Evolutionary conservation across 2,113 vertebrate genomes (phyloP).

Genomic region (Cryptomyrus ogoouensis): DNA sequence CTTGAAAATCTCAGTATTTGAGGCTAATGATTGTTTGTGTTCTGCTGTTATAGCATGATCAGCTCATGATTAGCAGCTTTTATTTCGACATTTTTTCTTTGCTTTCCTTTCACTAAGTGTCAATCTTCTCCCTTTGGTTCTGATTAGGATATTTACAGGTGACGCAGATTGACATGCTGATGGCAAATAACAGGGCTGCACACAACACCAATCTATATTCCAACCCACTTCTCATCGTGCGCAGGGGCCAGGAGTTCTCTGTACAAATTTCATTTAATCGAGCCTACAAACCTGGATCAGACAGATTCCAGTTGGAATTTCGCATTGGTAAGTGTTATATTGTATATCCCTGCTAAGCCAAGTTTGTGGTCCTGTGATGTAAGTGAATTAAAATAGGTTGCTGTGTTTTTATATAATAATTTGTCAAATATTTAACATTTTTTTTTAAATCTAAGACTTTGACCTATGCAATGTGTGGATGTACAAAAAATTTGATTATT

Average conservation of each 20-base stretch:
- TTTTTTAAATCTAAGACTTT: background rate
- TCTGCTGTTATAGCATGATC: background rate
- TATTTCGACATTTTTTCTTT: background rate
- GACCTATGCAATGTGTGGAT: no score
- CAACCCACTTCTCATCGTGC: constrained; percentile 60
- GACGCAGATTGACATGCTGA: constrained; percentile 55
- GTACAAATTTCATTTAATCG: constrained; percentile 63
- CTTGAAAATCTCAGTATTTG: background rate
- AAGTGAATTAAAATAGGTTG: background rate
- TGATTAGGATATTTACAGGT: constrained; percentile 37
- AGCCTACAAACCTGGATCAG: constrained; percentile 47
- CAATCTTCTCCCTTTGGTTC: background rate
- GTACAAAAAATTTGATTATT: no score
- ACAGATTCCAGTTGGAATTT: constrained; percentile 66
- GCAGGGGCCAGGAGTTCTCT: constrained; percentile 66
- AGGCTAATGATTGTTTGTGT: background rate
- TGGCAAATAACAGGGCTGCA: constrained; percentile 56
- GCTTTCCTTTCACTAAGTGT: background rate
- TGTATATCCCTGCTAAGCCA: background rate
- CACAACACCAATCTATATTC: constrained; percentile 68
- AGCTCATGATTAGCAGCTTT: background rate
- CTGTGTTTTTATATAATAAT: background rate
- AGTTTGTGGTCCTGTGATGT: background rate
- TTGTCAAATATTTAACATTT: background rate
- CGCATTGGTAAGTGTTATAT: constrained; percentile 68